Conservation (phyloP, 2,888 invertebrate genomes). For the Seira musarum region DNA sequence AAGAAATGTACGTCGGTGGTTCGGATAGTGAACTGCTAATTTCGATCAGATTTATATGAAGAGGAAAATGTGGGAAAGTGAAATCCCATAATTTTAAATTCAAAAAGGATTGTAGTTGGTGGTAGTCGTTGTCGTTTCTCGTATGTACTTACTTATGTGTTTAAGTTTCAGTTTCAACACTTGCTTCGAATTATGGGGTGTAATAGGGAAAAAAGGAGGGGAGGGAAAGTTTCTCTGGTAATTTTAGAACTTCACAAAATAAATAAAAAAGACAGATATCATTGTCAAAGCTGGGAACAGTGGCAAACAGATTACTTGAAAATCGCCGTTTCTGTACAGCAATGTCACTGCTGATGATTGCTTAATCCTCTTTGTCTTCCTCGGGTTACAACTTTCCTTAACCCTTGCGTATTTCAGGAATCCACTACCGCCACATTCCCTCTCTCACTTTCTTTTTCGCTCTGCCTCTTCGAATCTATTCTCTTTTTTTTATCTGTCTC, state of each 20-base stretch:
- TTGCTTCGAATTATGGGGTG: too few species aligned
- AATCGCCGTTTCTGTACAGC: conserved; percentile 10
- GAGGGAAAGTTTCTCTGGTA: neutral
- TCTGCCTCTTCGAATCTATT: too few species aligned
- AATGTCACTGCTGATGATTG: conserved; percentile 15
- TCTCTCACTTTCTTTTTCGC: neutral
- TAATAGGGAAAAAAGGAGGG: neutral
- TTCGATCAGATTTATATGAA: too few species aligned
- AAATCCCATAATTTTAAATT: too few species aligned
- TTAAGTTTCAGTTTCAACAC: too few species aligned
- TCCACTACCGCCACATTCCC: conserved; percentile 1
- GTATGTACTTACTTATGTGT: too few species aligned
- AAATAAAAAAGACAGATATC: conserved; percentile 13
- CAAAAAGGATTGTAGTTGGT: too few species aligned
- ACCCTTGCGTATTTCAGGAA: conserved; percentile 10
- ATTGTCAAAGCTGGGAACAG: conserved; percentile 1
- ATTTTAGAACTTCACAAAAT: conserved; percentile 10
- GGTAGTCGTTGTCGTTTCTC: too few species aligned
- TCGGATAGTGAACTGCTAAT: too few species aligned
- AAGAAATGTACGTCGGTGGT: too few species aligned
- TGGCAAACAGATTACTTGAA: conserved; percentile 15
- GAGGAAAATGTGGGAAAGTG: too few species aligned
- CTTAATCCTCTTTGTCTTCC: conserved; percentile 15
- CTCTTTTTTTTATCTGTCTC: too few species aligned
- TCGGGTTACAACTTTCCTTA: conserved; percentile 9